These are phyloP conservation scores for Drosophila ambigua DNA, from an alignment of 1,140 invertebrate species.

Conservation along the genomic window DNA sequence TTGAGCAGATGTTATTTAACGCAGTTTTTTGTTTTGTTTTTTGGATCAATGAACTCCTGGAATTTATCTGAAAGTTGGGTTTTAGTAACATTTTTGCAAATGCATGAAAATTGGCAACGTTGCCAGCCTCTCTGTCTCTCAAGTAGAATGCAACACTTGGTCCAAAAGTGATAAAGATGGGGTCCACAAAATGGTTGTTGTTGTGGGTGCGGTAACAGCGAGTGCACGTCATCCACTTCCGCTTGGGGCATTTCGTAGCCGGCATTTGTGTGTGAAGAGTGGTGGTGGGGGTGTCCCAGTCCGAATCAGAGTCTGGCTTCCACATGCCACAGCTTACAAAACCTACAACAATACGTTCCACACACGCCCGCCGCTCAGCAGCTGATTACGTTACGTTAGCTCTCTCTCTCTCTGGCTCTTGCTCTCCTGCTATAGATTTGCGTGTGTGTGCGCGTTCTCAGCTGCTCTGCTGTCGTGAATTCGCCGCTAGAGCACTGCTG, in stretches of 20 bases:
- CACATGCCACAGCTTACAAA: slow-evolving; percentile 55
- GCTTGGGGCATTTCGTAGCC: slow-evolving; percentile 54
- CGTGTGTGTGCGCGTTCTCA: slow-evolving; percentile 15
- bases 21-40: slow-evolving; percentile 7
- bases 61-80: slow-evolving; percentile 18
- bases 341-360: slow-evolving; percentile 50
- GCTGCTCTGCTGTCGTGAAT: slow-evolving; percentile 49
- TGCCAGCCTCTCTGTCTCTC: slow-evolving; percentile 15
- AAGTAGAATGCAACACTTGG: slow-evolving; percentile 36
- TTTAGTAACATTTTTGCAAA: neutral
- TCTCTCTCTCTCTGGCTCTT: slow-evolving; percentile 2
- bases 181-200: slow-evolving; percentile 15
- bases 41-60: slow-evolving; percentile 60
- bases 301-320: slow-evolving; percentile 52
- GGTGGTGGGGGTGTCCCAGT: slow-evolving; percentile 2
- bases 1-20: slow-evolving; percentile 63
- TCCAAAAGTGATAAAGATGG: slow-evolving; percentile 31
- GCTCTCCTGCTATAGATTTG: too few species aligned
- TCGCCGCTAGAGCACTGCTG: slow-evolving; percentile 39
- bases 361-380: slow-evolving; percentile 11
- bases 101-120: slow-evolving; percentile 20
- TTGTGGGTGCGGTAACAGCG: slow-evolving; percentile 61
- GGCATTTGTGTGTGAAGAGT: slow-evolving; percentile 37
- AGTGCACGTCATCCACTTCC: slow-evolving; percentile 53
- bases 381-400: too few species aligned